phyloP scores from a whole-genome alignment of 2,888 invertebrate genomes.

The Oasisia sp. region DNA sequence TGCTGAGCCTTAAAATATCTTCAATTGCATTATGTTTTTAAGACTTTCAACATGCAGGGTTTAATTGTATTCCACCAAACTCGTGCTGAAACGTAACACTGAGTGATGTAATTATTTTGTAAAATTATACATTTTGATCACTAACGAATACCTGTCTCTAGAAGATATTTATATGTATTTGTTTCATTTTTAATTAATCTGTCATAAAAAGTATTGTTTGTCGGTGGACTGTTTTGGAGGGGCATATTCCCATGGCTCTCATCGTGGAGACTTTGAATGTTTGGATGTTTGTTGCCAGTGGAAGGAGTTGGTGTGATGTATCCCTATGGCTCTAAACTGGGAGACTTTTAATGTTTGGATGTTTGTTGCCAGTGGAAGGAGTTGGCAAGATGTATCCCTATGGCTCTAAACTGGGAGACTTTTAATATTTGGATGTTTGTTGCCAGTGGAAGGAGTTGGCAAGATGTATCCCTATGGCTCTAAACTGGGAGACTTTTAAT shows the following conservation, averaged over 20 bases:
- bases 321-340: background rate
- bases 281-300: background rate
- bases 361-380: background rate
- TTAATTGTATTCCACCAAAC: too few species aligned
- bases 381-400: slow-evolving; percentile 14
- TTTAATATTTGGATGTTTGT: background rate
- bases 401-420: slow-evolving; percentile 8
- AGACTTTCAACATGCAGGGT: too few species aligned
- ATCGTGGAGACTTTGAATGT: background rate
- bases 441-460: background rate
- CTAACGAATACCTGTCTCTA: too few species aligned
- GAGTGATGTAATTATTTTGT: too few species aligned
- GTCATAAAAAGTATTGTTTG: background rate
- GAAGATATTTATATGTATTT: too few species aligned
- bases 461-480: slow-evolving; percentile 3
- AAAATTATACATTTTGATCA: too few species aligned
- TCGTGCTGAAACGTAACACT: too few species aligned
- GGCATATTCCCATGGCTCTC: background rate
- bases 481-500: background rate
- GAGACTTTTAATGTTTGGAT: background rate
- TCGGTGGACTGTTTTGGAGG: background rate
- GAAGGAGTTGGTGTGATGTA: background rate
- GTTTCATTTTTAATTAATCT: too few species aligned
- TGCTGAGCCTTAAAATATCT: too few species aligned
- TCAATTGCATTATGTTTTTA: too few species aligned